phyloP scores from a whole-genome alignment of 2,888 invertebrate genomes.

The Silvanus unidentatus region DNA sequence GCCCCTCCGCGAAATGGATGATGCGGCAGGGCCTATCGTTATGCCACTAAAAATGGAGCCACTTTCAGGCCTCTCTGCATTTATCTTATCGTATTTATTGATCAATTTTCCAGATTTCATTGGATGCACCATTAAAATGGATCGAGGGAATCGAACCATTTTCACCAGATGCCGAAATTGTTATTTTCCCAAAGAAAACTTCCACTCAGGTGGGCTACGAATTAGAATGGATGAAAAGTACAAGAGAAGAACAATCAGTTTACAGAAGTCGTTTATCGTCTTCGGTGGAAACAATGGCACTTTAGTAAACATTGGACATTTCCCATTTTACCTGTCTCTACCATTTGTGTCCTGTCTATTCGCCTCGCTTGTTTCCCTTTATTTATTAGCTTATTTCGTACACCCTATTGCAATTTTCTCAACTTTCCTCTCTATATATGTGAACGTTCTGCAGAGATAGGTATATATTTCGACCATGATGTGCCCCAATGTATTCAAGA shows the following conservation, averaged over 20 bases:
- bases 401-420: constrained; percentile 27
- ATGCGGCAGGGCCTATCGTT: too few relatives aligned
- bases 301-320: constrained; percentile 36
- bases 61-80: too few relatives aligned
- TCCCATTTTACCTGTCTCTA: constrained; percentile 32
- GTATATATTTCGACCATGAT: background rate
- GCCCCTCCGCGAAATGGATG: too few relatives aligned
- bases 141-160: too few relatives aligned
- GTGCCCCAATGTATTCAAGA: too few relatives aligned
- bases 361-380: constrained; percentile 38
- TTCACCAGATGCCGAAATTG: too few relatives aligned
- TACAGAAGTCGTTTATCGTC: constrained; percentile 36
- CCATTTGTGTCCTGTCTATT: constrained; percentile 13
- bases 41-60: too few relatives aligned
- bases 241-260: constrained; percentile 31
- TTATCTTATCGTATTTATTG: too few relatives aligned
- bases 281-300: constrained; percentile 34
- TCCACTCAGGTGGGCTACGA: constrained; percentile 4
- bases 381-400: constrained; percentile 40
- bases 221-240: constrained; percentile 27
- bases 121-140: too few relatives aligned
- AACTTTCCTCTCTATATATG: too few relatives aligned
- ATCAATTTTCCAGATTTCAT: too few relatives aligned
- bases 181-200: too few relatives aligned
- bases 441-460: background rate